A percentile compares a stretch with the other conserved stretches of the same genome.
Evolutionary conservation across 2,888 invertebrate species (phyloP).

Genomic region (Scaptomyza cyrtandrae): DNA sequence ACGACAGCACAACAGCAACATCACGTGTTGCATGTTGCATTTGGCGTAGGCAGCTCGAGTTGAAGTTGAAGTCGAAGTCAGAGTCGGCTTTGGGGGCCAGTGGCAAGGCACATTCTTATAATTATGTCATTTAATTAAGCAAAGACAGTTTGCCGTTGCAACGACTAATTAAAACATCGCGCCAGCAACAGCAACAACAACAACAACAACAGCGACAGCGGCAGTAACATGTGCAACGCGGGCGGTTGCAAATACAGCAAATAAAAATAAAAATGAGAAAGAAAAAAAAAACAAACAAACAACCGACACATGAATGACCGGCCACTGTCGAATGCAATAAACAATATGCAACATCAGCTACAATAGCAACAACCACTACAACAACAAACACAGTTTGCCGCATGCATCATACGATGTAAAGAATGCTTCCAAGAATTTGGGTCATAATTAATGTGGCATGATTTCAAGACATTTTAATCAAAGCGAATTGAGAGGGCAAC

Average conservation of each 20-base stretch:
- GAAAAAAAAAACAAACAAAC: background rate
- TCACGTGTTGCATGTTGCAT: slow-evolving; percentile 81
- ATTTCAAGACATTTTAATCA: slow-evolving; percentile 82
- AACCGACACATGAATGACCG: slow-evolving; percentile 78
- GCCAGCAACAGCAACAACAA: slow-evolving; percentile 52
- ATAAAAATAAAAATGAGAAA: slow-evolving; percentile 1
- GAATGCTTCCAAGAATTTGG: slow-evolving; percentile 84
- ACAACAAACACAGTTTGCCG: slow-evolving; percentile 67
- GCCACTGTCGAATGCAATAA: slow-evolving; percentile 80
- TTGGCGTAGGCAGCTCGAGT: slow-evolving; percentile 71
- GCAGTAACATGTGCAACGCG: slow-evolving; percentile 62
- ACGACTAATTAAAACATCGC: slow-evolving; percentile 84
- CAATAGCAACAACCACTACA: slow-evolving; percentile 35
- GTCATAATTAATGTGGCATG: slow-evolving; percentile 85
- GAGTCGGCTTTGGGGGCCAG: slow-evolving; percentile 54
- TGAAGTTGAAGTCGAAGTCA: slow-evolving; percentile 30
- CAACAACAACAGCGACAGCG: slow-evolving; percentile 24
- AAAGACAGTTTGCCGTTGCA: slow-evolving; percentile 79
- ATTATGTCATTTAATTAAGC: slow-evolving; percentile 84
- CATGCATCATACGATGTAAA: slow-evolving; percentile 75
- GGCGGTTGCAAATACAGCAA: slow-evolving; percentile 52
- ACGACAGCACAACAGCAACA: slow-evolving; percentile 75
- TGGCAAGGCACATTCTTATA: slow-evolving; percentile 81
- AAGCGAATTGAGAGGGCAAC: slow-evolving; percentile 63
- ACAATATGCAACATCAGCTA: slow-evolving; percentile 64